Evolutionary conservation across 1,140 invertebrate genomes (phyloP), one percentile per base, ranked within the genome.

Genomic region (Stegodyphus dumicola): DNA sequence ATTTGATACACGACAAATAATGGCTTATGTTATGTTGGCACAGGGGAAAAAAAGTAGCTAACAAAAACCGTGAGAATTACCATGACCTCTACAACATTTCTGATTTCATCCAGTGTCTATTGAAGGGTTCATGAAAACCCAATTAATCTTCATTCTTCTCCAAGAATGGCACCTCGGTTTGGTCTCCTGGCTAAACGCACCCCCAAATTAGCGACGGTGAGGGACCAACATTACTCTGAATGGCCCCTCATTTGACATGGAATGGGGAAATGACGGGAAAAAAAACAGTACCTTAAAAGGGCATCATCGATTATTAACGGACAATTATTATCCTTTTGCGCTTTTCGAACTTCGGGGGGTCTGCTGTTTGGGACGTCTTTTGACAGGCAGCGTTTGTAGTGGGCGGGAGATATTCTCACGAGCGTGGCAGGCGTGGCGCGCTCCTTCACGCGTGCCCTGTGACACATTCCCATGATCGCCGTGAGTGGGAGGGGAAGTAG

Each of bases 271-370:
- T 76, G 53, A 60, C 33, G 49, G 71, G 74, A 77, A 76, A 85
- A 85, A 85, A 85, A 85, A 85, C 66, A 69, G 71, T 60, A 70
- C 49, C 81, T 85, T 77, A 69, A 69, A 77, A 77, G 74, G 53
- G 64, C 81, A 85, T 85, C 81, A 85, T 85, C 74, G 81, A 85
- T 85, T 85, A 85, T 85, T 76, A 77, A 85, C 81, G 81, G 81
- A 85, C 74, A 77, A 85, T 85, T 85, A 85, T 85, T 67, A 85
- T 76, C 80, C 70, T 83, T 75, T 83, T 73, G 33, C 33, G 33
- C 33, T 33, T 33, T 33, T 33, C 33, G 33, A 33, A 33, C 33
- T 33, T 33, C 49, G 48, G 73, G 67, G 67, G 77, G 77, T 51
- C 56, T 33, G 49, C 49, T n/a, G 51, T 9, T 54, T 13, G n/a